phyloP scores from a whole-genome alignment of 2,888 invertebrate genomes.

The Harpalus rubripes region DNA sequence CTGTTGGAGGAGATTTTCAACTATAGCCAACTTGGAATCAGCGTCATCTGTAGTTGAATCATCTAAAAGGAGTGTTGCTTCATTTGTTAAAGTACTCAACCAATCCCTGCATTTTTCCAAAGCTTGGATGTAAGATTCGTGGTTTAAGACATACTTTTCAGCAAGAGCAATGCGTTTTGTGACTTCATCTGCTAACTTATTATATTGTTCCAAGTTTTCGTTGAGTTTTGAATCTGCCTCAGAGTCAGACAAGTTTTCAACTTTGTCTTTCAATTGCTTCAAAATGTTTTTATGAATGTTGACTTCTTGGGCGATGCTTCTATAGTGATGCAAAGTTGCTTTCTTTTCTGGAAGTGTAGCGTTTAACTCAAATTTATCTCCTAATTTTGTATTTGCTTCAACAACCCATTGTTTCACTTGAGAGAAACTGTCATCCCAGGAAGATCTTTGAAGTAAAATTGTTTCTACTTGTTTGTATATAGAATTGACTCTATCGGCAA shows the following conservation, averaged over 20 bases:
- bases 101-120: constrained; percentile 92
- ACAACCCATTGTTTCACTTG: constrained; percentile 93
- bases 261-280: constrained; percentile 90
- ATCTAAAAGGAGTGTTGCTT: constrained; percentile 88
- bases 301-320: constrained; percentile 91
- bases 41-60: constrained; percentile 89
- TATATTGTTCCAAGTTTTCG: constrained; percentile 87
- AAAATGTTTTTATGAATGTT: constrained; percentile 91
- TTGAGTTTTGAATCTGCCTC: constrained; percentile 88
- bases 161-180: constrained; percentile 83
- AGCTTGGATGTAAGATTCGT: constrained; percentile 89
- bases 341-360: constrained; percentile 94
- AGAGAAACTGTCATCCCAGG: constrained; percentile 94
- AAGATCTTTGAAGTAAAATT: constrained; percentile 92
- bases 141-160: constrained; percentile 87
- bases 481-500: constrained; percentile 90
- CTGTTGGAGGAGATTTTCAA: constrained; percentile 87
- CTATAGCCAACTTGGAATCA: constrained; percentile 86
- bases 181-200: constrained; percentile 83
- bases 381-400: constrained; percentile 87
- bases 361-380: constrained; percentile 85
- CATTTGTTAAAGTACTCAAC: constrained; percentile 88
- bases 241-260: constrained; percentile 87
- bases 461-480: constrained; percentile 93
- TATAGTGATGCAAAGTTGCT: constrained; percentile 89